Evolutionary conservation across 2,113 vertebrate species (phyloP).

Genomic region (Stomatorhinus ivindoensis): DNA sequence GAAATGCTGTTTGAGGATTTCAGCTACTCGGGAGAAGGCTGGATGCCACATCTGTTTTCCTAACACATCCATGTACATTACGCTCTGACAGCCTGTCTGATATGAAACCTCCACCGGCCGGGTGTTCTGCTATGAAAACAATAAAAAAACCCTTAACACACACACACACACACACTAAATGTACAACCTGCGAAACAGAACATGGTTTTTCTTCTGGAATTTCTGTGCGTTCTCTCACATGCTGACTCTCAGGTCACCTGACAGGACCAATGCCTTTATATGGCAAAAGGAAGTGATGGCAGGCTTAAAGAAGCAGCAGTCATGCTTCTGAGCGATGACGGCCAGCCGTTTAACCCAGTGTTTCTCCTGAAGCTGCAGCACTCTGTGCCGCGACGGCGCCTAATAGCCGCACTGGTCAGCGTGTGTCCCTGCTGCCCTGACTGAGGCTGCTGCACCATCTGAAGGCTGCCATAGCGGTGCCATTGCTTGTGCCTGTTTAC

Average conservation of each 20-base stretch:
- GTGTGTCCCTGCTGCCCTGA: not conserved
- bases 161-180: slow-evolving; percentile 33
- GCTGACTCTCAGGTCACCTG: slow-evolving; percentile 60
- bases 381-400: not conserved
- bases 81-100: not conserved
- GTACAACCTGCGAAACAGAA: slow-evolving; percentile 33
- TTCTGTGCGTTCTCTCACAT: slow-evolving; percentile 61
- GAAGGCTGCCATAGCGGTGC: not conserved
- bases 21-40: slow-evolving; percentile 30
- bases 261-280: slow-evolving; percentile 65
- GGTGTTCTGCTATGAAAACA: not conserved
- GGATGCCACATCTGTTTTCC: slow-evolving; percentile 24
- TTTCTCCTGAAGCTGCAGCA: slow-evolving; percentile 14
- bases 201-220: slow-evolving; percentile 50
- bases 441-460: not conserved
- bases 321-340: slow-evolving; percentile 25
- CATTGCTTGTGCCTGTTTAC: not conserved
- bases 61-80: slow-evolving; percentile 18
- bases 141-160: not conserved
- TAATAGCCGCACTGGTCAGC: not conserved
- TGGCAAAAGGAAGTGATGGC: slow-evolving; percentile 57
- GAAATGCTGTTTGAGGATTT: slow-evolving; percentile 41
- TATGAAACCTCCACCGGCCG: not conserved
- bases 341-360: slow-evolving; percentile 26
- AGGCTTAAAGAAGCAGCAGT: slow-evolving; percentile 59